Base-by-base conservation (phyloP, 2,797 vertebrate species). In the Holocentrus rufus region DNA sequence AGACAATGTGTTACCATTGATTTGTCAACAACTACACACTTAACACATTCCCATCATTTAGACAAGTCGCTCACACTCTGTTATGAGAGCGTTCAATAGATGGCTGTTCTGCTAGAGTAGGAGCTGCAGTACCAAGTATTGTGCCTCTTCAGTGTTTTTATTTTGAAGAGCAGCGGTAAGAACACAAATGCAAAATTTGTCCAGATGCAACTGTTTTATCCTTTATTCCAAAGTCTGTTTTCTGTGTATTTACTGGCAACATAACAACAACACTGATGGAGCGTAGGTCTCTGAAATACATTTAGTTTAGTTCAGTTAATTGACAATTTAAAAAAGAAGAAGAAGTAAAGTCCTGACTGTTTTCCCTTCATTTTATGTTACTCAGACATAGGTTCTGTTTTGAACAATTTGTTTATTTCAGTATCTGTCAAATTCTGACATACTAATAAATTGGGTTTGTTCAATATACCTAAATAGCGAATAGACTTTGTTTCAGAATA, bases 191-290 rank as follows among this genome's bases (percentile, higher is more conserved):
- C 59, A 70, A 80, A 84, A 83, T 57, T 36, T 79, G 66, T 64
- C 60, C 72, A 72, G 63, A 72, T 76, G 74, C 75, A 74, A 68
- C 77, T 65, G 82, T 75, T 85, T 83, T 54, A 71, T 81, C 69
- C 47, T 65, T 63, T 70, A 65, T 31, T 67, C 82, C 73, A 23
- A 42, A 66, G 87, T 70, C 74, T 65, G 63, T 57, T 77, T 63
- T 23, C 63, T 81, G 34, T 84, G 65, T 79, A 44, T 44, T 78
- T 76, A 74, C 46, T 74, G 83, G 83, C 64, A 83, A 68, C 77
- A 22, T 49, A 65, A 47, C 55, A 77, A 44, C 56, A 67, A 25
- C 22, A 27, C 49, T 11, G 59, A 66, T 56, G 25, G 72, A 65
- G 13, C 15, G 13, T 44, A 44, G 14, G 36, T 15, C 30, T 31